Conservation (phyloP, 2,113 vertebrate species). For the Nasalis larvatus region DNA sequence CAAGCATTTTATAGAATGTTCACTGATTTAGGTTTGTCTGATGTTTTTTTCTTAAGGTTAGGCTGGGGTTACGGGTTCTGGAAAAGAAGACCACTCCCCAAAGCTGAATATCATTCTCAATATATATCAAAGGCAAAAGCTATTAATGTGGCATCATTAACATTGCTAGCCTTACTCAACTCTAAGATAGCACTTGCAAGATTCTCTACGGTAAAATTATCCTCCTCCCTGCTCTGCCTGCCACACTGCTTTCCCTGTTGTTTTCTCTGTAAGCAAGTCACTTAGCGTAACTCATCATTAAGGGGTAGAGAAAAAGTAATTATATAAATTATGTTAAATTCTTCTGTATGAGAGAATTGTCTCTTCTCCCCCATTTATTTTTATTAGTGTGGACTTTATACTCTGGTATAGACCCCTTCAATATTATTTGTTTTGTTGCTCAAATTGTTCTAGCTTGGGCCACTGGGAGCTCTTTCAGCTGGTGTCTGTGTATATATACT, state of each 20-base stretch:
- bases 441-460: not conserved
- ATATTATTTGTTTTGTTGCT: not conserved
- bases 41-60: not conserved
- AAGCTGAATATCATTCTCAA: not conserved
- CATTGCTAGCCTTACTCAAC: not conserved
- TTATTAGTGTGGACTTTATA: not conserved
- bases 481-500: not conserved
- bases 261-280: not conserved
- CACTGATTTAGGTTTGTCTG: not conserved
- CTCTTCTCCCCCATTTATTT: not conserved
- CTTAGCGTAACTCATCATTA: not conserved
- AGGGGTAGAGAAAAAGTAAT: not conserved
- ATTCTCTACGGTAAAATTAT: not conserved
- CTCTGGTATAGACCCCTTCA: not conserved
- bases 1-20: not conserved
- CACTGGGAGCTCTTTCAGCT: not conserved
- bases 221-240: accelerated
- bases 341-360: not conserved
- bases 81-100: not conserved
- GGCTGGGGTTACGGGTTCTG: not conserved
- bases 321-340: not conserved
- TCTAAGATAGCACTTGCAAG: not conserved
- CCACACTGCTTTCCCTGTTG: accelerated
- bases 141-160: not conserved
- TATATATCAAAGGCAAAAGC: not conserved